Evolutionary conservation across 2,797 vertebrate species (phyloP), one percentile per base, ranked within the genome.

Genomic region (Phaenicophaeus curvirostris): DNA sequence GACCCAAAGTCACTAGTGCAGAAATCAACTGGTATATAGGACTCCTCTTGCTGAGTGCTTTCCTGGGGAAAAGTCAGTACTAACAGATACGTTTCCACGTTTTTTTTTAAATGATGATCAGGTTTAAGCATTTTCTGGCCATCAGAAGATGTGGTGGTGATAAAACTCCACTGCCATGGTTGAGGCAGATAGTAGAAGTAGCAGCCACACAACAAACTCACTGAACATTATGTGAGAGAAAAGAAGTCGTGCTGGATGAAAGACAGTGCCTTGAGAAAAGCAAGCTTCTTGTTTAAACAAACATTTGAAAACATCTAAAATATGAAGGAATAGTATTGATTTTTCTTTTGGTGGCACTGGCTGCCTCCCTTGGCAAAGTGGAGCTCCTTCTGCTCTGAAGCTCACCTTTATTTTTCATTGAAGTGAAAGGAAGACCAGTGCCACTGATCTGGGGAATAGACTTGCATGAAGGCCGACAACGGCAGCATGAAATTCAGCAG

Each of bases 391-490:
- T 59, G 16, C 41, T 85, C 58, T 59, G 57, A 48, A 54, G 39
- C 13, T 79, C 17, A 20, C 28, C 41, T 67, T 71, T 44, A 50
- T 75, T 76, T 89, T 92, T 63, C 7, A 17, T 18, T 58, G 54
- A 7, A 58, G 31, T 9, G 8, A 62, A 78, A 59, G 27, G 21
- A 81, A 53, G 30, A 33, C 15, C 62, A 23, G 21, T 55, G 27
- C 4, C 15, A 30, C 16, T 33, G n/a, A 50, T 58, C 5, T 8
- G 6, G 23, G 15, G 17, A 55, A 72, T n/a, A 85, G 90, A 37
- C 24, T 61, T 14, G 14, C 3, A 0, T 51, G 35, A 48, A 44
- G n/a, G 13, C 2, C 11, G 2, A 6, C 51, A 42, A n/a, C 21
- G 14, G 9, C 42, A 87, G 11, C 1, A 0, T 31, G 50, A 39